Conservation (phyloP, 2,113 vertebrate species). For the Budorcas taxicolor region DNA sequence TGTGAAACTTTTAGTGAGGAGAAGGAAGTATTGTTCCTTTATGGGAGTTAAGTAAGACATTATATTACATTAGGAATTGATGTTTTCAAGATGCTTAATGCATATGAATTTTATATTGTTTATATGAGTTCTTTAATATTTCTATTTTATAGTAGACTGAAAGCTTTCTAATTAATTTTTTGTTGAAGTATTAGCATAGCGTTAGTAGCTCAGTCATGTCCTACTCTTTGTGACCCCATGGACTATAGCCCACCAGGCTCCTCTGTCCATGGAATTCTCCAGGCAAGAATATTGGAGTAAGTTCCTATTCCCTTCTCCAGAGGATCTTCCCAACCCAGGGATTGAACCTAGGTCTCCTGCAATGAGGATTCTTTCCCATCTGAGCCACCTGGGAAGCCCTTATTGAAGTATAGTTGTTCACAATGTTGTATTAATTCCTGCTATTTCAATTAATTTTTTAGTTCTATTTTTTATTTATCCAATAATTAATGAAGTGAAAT, state of each 20-base stretch:
- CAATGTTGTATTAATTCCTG: background rate
- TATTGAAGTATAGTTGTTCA: background rate
- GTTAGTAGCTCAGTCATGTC: fast-evolving
- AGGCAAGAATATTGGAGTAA: background rate
- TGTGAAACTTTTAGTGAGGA: background rate
- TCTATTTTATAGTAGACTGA: background rate
- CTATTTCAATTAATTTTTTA: background rate
- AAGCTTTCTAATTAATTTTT: background rate
- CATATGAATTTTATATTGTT: background rate
- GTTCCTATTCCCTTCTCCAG: background rate
- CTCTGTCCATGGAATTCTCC: background rate
- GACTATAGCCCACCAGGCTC: background rate
- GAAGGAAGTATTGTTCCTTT: background rate
- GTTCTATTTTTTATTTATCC: background rate
- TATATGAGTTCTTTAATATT: background rate
- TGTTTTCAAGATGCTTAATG: background rate
- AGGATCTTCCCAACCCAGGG: background rate
- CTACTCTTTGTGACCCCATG: background rate
- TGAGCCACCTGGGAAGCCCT: background rate
- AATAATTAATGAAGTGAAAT: background rate
- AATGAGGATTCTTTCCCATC: background rate
- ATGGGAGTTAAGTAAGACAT: background rate
- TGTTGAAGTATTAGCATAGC: background rate
- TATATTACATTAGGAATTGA: background rate
- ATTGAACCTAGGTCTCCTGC: background rate